A percentile compares a stretch with the other conserved stretches of the same genome.
Evolutionary conservation across 2,888 invertebrate species (phyloP).

Genomic region (Catocala fraxini): DNA sequence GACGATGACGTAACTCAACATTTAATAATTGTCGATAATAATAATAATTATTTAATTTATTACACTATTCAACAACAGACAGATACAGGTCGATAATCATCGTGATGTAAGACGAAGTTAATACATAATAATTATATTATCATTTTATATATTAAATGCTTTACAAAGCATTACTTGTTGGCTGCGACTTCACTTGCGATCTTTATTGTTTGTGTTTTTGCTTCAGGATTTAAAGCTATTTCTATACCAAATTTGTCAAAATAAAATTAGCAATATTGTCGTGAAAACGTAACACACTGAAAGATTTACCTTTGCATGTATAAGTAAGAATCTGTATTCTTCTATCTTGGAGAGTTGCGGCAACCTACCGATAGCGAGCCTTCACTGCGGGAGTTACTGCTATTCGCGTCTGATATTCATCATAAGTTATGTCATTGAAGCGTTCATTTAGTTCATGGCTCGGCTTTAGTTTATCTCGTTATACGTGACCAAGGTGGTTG

Average conservation of each 20-base stretch:
- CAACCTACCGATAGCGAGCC: constrained; percentile 16
- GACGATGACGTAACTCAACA: constrained; percentile 40
- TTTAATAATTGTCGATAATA: constrained; percentile 40
- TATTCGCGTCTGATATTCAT: constrained; percentile 16
- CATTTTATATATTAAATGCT: constrained; percentile 30
- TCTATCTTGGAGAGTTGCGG: constrained; percentile 9
- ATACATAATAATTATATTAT: constrained; percentile 32
- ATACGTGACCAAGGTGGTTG: constrained; percentile 40
- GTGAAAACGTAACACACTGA: no score
- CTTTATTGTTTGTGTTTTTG: no score
- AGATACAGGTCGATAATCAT: constrained; percentile 38
- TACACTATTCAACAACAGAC: constrained; percentile 22
- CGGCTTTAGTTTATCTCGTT: constrained; percentile 42
- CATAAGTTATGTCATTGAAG: constrained; percentile 39
- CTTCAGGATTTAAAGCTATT: no score
- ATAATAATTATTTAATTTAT: constrained; percentile 38
- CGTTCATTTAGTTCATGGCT: constrained; percentile 37
- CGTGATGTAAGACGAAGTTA: constrained; percentile 40
- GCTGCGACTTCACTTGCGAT: no score
- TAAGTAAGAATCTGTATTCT: not conserved
- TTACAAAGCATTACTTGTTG: constrained; percentile 2
- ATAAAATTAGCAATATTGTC: no score
- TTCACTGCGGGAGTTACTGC: constrained; percentile 10
- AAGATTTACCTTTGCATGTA: no score
- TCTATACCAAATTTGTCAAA: no score